phyloP scores from a whole-genome alignment of 2,888 invertebrate genomes.

The Drosophila anceps region DNA sequence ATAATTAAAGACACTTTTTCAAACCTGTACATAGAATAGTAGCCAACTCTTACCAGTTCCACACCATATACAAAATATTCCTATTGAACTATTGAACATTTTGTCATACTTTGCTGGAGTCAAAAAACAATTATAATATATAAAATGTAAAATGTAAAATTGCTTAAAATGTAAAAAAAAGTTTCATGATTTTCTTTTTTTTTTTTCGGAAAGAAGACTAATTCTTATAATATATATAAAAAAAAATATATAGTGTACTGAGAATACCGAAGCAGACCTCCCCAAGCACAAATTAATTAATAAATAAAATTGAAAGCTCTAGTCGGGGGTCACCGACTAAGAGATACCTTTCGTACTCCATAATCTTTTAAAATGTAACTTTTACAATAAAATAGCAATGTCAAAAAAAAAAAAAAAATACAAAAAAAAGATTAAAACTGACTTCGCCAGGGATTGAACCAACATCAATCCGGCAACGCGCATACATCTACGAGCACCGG shows the following conservation, averaged over 20 bases:
- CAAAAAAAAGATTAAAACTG: too few relatives aligned
- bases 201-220: not conserved
- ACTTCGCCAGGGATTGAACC: too few relatives aligned
- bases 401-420: too few relatives aligned
- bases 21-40: constrained; percentile 42
- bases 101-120: constrained; percentile 1
- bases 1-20: constrained; percentile 25
- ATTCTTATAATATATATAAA: not conserved
- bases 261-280: not conserved
- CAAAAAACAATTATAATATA: not conserved
- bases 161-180: not conserved
- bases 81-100: not conserved
- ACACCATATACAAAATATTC: constrained; percentile 13
- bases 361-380: too few relatives aligned
- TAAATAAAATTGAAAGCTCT: too few relatives aligned
- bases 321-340: too few relatives aligned
- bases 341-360: too few relatives aligned
- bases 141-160: not conserved
- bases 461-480: too few relatives aligned
- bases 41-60: constrained; percentile 33
- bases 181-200: not conserved
- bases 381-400: too few relatives aligned
- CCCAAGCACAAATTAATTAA: not conserved
- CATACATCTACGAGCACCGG: too few relatives aligned
- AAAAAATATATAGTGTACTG: not conserved